phyloP scores from a whole-genome alignment of 2,888 invertebrate genomes.

The Malacosoma neustria region DNA sequence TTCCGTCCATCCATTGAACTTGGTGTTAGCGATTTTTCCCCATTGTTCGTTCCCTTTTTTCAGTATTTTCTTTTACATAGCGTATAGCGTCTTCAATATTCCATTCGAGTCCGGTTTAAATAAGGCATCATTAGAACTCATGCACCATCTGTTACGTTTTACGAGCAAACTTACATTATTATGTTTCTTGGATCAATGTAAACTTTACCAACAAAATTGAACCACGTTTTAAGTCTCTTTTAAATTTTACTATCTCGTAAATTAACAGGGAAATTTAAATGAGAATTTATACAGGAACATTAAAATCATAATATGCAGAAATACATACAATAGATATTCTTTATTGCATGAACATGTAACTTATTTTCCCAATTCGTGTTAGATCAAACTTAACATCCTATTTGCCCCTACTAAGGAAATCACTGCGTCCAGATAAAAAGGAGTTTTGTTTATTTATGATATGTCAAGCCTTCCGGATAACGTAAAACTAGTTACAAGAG shows the following conservation, averaged over 20 bases:
- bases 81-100: slow-evolving; percentile 43
- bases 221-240: slow-evolving; percentile 12
- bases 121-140: slow-evolving; percentile 48
- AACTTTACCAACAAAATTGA: slow-evolving; percentile 35
- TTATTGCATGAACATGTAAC: slow-evolving; percentile 18
- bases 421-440: background rate
- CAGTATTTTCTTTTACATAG: slow-evolving; percentile 38
- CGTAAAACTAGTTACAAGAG: slow-evolving; percentile 9
- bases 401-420: slow-evolving; percentile 18
- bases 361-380: slow-evolving; percentile 36
- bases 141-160: slow-evolving; percentile 62
- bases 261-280: too few relatives aligned
- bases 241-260: slow-evolving; percentile 12
- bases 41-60: slow-evolving; percentile 32
- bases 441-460: slow-evolving; percentile 5
- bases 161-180: slow-evolving; percentile 60
- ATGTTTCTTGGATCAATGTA: slow-evolving; percentile 50
- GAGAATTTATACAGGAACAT: too few relatives aligned
- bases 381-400: slow-evolving; percentile 31
- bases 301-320: background rate
- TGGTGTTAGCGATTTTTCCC: slow-evolving; percentile 32
- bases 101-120: slow-evolving; percentile 36
- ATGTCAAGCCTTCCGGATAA: slow-evolving; percentile 5
- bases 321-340: background rate
- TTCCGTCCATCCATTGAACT: slow-evolving; percentile 35